These are phyloP conservation scores for Carapus acus DNA, from an alignment of 2,797 vertebrate species.

Conservation along the genomic window DNA sequence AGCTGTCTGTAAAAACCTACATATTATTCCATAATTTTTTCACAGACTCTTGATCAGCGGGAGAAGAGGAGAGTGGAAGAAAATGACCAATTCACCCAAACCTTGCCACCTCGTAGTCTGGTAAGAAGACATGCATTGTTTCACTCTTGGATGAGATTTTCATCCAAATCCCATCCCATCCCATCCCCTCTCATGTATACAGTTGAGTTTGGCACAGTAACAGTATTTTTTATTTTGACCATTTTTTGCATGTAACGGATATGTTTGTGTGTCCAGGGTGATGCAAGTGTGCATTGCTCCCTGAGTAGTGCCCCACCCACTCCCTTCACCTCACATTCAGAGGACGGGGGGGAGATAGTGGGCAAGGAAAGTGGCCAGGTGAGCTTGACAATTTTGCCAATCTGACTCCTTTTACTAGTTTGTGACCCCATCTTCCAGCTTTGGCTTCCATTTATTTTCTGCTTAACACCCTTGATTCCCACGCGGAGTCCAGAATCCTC, in stretches of 20 bases:
- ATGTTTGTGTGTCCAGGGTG: slow-evolving; percentile 51
- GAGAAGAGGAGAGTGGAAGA: slow-evolving; percentile 57
- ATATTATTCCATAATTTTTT: slow-evolving; percentile 1
- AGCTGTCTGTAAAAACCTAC: no score
- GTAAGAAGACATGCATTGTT: slow-evolving; percentile 36
- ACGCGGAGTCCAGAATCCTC: no score
- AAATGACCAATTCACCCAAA: slow-evolving; percentile 58
- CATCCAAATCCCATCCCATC: no score
- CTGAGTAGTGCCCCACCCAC: slow-evolving; percentile 42
- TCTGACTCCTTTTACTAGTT: slow-evolving; percentile 13
- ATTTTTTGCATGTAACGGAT: slow-evolving; percentile 20
- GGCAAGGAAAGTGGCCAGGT: slow-evolving; percentile 51
- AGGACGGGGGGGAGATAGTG: slow-evolving; percentile 36
- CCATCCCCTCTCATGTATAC: no score
- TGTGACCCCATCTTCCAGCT: no score
- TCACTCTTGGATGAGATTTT: no score
- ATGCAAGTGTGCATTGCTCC: slow-evolving; percentile 49
- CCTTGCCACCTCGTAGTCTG: slow-evolving; percentile 62
- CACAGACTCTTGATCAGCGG: slow-evolving; percentile 56
- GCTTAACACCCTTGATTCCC: no score
- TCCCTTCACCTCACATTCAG: slow-evolving; percentile 42
- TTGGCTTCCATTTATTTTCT: no score
- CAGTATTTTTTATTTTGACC: neutral
- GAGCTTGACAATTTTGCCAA: slow-evolving; percentile 41
- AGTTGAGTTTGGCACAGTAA: no score